A percentile compares a stretch with the other conserved stretches of the same genome.
phyloP scores from a whole-genome alignment of 2,888 invertebrate genomes.

The Hymenopus coronatus region DNA sequence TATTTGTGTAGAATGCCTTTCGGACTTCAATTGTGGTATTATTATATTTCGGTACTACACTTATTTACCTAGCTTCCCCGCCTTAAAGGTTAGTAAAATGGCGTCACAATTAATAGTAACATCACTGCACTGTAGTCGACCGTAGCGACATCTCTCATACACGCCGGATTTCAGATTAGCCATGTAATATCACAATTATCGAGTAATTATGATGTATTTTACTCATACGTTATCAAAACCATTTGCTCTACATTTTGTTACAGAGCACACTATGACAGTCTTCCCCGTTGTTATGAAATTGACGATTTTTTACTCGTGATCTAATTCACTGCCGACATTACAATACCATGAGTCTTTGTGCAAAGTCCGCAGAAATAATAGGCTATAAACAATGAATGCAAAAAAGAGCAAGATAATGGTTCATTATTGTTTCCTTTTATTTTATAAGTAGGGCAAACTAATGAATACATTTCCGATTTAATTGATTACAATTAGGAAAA shows the following conservation, averaged over 20 bases:
- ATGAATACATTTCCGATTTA: background rate
- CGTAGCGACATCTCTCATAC: conserved; percentile 30
- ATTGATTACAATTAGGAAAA: background rate
- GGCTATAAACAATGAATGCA: background rate
- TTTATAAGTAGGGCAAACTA: background rate
- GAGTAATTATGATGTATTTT: background rate
- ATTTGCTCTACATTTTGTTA: background rate
- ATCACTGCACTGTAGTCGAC: conserved; percentile 14
- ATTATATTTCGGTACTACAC: background rate
- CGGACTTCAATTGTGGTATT: background rate
- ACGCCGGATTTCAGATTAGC: background rate
- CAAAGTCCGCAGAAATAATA: background rate
- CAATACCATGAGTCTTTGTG: conserved; percentile 23
- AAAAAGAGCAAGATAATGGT: background rate
- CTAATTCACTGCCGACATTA: background rate
- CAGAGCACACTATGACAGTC: background rate
- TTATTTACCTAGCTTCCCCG: conserved; percentile 30
- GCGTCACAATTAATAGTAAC: conserved; percentile 33
- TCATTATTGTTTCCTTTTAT: background rate
- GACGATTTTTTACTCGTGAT: conserved; percentile 7
- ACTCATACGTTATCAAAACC: background rate
- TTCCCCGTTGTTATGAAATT: background rate
- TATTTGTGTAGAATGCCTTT: background rate
- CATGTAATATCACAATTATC: background rate
- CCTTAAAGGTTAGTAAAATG: conserved; percentile 37